Evolutionary conservation across 2,888 invertebrate genomes (phyloP), one percentile per base, ranked within the genome.

Genomic region (Pyrochroa serraticornis): DNA sequence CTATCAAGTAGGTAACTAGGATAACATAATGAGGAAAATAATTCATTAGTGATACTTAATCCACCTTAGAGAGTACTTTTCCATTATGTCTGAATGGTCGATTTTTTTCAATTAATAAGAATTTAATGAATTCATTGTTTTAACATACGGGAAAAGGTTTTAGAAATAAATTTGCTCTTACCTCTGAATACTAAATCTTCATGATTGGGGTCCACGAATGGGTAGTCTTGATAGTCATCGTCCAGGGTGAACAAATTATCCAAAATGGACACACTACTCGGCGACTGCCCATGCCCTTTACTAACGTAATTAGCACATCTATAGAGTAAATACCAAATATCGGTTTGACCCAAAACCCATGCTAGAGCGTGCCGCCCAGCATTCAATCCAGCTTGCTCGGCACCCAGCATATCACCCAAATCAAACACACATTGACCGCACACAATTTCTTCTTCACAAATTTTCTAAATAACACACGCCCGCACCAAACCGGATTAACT

Each of bases 241-340:
- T 75, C 75, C 54, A 83, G 78, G 52, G 87, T 86, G 71, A 89
- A 84, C 43, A 89, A 82, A 71, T 86, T 86, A 78, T 89, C 89
- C 73, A 89, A 82, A 71, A 89, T 85, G 71, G 84, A 84, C 62
- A 84, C 83, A 69, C 75, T 74, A 49, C 71, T 75, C 42, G 77
- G 82, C 79, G 71, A 82, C 79, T 73, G 70, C 47, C 54, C 68
- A 60, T 68, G 72, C 12, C 69, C 77, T 71, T 77, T 82, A 77
- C 74, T 80, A 68, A 82, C 73, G 81, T 82, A 78, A 70, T 83
- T 81, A 38, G 85, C 85, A 71, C 84, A 86, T 79, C 87, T 83
- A 79, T 86, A 85, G 70, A 86, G 81, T 71, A 87, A 81, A 71
- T 84, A 83, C 75, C 85, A 82, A 54, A 85, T 76, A 72, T 86